phyloP scores from a whole-genome alignment of 64 coral and sea anemone genomes.

The Acropora tenuis region DNA sequence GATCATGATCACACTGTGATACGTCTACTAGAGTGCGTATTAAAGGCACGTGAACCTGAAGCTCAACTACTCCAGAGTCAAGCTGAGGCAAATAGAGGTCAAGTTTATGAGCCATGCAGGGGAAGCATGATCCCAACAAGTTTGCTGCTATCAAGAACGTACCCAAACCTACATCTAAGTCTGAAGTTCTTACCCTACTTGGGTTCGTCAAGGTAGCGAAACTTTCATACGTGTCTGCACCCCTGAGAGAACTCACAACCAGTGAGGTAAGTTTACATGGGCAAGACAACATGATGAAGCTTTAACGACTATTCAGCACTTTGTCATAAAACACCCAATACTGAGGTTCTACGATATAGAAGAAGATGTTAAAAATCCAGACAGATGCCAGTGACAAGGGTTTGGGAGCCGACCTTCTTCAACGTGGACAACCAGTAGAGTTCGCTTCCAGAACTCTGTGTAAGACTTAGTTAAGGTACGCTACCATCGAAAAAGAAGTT shows the following conservation, averaged over 20 bases:
- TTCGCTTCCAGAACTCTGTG: neutral
- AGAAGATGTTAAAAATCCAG: conserved; percentile 4
- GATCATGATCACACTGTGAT: too few species aligned
- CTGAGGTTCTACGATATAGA: neutral
- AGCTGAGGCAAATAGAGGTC: conserved; percentile 25
- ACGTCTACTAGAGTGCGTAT: neutral
- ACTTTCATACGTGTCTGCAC: conserved; percentile 14
- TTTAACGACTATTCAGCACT: neutral
- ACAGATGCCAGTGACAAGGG: neutral
- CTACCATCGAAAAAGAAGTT: too few species aligned
- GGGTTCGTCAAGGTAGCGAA: conserved; percentile 47
- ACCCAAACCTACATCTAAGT: conserved; percentile 5
- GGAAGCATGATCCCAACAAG: conserved; percentile 61
- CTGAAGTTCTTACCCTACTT: conserved; percentile 33
- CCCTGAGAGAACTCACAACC: conserved; percentile 36
- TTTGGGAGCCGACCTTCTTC: neutral
- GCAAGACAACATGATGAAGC: conserved; percentile 39
- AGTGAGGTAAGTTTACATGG: neutral
- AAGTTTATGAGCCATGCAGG: conserved; percentile 51
- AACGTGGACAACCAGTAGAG: neutral
- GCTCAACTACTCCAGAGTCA: conserved; percentile 52
- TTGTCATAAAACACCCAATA: neutral
- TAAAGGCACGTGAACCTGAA: conserved; percentile 18
- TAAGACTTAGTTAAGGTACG: neutral
- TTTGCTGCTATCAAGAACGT: conserved; percentile 25